Percentiles rank a stretch among this genome's conserved stretches.
Evolutionary conservation across 2,888 invertebrate genomes (phyloP).

Genomic region (Scaptomyza tumidula): DNA sequence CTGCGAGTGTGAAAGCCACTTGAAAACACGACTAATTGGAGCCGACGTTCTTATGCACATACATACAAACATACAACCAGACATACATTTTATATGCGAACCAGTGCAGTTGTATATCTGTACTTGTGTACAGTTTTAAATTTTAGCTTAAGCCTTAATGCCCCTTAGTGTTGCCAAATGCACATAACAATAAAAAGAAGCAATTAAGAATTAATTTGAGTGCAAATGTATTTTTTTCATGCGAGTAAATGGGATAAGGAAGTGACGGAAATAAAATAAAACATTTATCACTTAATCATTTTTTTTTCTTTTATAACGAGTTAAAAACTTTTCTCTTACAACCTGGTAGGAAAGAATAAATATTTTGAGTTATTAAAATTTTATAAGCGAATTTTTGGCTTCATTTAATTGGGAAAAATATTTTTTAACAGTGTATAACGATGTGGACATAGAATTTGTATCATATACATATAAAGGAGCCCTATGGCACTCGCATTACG

Average conservation of each 20-base stretch:
- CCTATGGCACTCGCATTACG: constrained; percentile 49
- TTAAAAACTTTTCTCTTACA: no score
- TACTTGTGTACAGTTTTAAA: constrained; percentile 2
- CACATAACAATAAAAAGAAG: not conserved
- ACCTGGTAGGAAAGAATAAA: no score
- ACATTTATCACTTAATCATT: no score
- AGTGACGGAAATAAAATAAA: no score
- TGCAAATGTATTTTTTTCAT: not conserved
- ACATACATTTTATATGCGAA: not conserved
- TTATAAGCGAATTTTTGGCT: no score
- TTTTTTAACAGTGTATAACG: not conserved
- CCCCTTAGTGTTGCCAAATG: not conserved
- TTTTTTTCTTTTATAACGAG: no score
- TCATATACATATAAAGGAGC: no score
- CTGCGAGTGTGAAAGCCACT: constrained; percentile 63
- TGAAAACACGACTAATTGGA: constrained; percentile 76
- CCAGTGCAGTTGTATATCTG: not conserved
- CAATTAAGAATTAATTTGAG: not conserved
- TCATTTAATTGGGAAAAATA: no score
- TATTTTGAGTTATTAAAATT: no score
- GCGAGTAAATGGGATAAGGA: no score
- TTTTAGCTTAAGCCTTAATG: not conserved
- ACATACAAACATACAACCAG: not conserved
- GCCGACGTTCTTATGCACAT: constrained; percentile 49
- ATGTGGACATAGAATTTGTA: not conserved